Base-by-base conservation (phyloP, 2,888 invertebrate species). In the Cephus pulcher region DNA sequence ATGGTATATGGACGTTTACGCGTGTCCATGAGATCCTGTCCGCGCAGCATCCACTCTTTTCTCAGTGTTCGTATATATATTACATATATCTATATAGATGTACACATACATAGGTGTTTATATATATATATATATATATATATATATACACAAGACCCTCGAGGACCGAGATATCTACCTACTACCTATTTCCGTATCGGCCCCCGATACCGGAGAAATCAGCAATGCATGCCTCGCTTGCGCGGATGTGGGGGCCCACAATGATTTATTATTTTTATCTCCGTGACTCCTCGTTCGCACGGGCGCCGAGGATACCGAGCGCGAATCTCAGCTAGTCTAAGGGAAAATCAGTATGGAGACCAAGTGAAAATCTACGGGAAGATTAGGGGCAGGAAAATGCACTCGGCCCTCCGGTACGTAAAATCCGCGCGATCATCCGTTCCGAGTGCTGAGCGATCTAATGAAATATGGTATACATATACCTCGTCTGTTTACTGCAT, bases 251-350 rank as follows among this genome's bases (percentile, higher is more conserved):
- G 40, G 78, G 79, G 73, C 74, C 75, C 80, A 78, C 79, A 87
- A 89, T 90, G 90, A 90, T 90, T 90, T 90, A 90, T 90, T 89
- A 89, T 89, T 89, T 89, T 90, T 90, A 90, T 90, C 90, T 88
- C 81, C 75, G 78, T 76, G 68, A 75, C 76, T 77, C 37, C 79
- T 77, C 78, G 79, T 80, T 81, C 78, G 82, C 80, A 80, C 81
- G 83, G 79, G 78, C 79, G 76, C 79, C 23, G 81, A 83, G 79
- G 75, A 83, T 82, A 79, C 81, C 82, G 76, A 79, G 75, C 81
- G 79, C 35, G 76, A 78, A 75, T 71, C 33, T 11, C 32, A 6
- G 6, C 6, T 15, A 23, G 56, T 56, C 56, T 56, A 56, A 56
- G 23, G 56, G 56, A 56, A 56, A 56, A 56, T 56, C 56, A 56